Evolutionary conservation across 2,888 invertebrate species (phyloP).

Genomic region (Endomychus coccineus): DNA sequence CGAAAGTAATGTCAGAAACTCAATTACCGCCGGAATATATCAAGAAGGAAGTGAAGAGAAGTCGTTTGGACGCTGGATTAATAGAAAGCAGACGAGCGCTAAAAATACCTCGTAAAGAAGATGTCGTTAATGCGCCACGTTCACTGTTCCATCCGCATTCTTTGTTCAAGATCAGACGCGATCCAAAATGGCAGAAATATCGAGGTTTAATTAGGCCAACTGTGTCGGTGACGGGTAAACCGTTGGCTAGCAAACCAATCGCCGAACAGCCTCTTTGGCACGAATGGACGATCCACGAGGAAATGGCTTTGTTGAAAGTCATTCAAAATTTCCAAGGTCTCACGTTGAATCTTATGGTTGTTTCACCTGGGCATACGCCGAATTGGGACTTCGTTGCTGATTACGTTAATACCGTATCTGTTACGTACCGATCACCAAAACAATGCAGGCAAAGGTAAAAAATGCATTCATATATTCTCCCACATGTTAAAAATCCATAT

Average conservation of each 20-base stretch:
- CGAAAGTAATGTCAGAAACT: constrained; percentile 64
- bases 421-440: constrained; percentile 81
- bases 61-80: constrained; percentile 57
- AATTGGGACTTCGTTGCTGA: constrained; percentile 97
- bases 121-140: constrained; percentile 67
- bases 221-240: constrained; percentile 39
- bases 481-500: no score
- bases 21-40: constrained; percentile 73
- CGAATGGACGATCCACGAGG: constrained; percentile 89
- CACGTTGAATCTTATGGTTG: constrained; percentile 65
- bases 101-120: constrained; percentile 62
- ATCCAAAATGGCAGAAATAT: constrained; percentile 68
- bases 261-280: constrained; percentile 61
- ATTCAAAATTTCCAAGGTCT: constrained; percentile 66
- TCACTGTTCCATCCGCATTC: constrained; percentile 77
- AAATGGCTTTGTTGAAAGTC: constrained; percentile 79
- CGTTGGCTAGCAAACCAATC: constrained; percentile 41
- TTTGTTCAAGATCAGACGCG: constrained; percentile 66
- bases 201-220: constrained; percentile 51
- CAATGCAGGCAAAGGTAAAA: constrained; percentile 80
- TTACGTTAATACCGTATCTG: constrained; percentile 78
- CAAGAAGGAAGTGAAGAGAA: constrained; percentile 68
- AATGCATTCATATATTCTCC: no score
- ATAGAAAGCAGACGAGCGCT: constrained; percentile 50
- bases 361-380: constrained; percentile 75